Evolutionary conservation across 2,888 invertebrate species (phyloP).

Genomic region (Hypomecis atomaria): DNA sequence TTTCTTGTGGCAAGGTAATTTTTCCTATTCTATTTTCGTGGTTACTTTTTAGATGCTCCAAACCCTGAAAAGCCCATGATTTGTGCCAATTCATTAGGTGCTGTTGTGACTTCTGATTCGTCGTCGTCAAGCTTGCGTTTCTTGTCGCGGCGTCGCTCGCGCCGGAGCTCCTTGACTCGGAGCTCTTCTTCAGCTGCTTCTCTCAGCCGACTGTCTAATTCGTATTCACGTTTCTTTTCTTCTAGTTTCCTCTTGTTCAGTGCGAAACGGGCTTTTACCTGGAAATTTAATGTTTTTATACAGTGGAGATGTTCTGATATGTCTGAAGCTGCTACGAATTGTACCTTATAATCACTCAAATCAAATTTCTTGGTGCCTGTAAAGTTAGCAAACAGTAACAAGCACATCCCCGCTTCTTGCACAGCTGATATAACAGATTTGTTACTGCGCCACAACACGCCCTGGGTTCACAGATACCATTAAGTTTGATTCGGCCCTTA

Average conservation of each 20-base stretch:
- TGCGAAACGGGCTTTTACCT: conserved; percentile 95
- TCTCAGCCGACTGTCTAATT: conserved; percentile 94
- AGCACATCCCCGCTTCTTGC: too few relatives aligned
- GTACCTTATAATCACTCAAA: too few relatives aligned
- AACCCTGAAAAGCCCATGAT: conserved; percentile 99
- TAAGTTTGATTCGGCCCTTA: too few relatives aligned
- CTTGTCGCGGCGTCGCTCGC: conserved; percentile 95
- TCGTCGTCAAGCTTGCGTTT: conserved; percentile 92
- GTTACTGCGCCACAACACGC: too few relatives aligned
- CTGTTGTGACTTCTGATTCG: conserved; percentile 75
- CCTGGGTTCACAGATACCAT: too few relatives aligned
- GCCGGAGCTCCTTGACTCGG: conserved; percentile 93
- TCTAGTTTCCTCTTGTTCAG: conserved; percentile 96
- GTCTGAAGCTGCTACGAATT: too few relatives aligned
- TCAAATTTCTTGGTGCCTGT: too few relatives aligned
- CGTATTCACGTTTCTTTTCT: conserved; percentile 98
- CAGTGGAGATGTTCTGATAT: background rate
- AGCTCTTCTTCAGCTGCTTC: conserved; percentile 99
- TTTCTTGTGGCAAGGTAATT: too few relatives aligned
- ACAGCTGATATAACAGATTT: too few relatives aligned
- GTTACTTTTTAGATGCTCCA: conserved; percentile 91
- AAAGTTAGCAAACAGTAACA: too few relatives aligned
- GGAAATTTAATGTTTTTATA: conserved; percentile 31
- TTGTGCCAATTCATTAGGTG: conserved; percentile 90
- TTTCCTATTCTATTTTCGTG: background rate